These are phyloP conservation scores for Acrobasis repandana DNA, from an alignment of 2,888 invertebrate species.

Conservation along the genomic window DNA sequence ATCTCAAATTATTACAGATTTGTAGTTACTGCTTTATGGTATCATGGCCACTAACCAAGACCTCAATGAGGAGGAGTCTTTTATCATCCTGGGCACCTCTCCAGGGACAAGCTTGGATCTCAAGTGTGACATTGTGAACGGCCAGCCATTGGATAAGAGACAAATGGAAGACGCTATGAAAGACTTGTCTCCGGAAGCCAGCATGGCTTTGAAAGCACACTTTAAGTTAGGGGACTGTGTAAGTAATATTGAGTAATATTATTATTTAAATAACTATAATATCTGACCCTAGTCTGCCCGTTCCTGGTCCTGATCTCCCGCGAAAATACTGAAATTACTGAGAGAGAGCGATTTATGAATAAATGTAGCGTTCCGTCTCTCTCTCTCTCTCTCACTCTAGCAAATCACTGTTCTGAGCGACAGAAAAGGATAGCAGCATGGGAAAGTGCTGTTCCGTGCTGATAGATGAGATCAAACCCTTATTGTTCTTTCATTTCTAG, in stretches of 20 bases:
- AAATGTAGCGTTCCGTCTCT: too few relatives aligned
- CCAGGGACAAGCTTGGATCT: constrained; percentile 67
- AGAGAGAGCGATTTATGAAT: too few relatives aligned
- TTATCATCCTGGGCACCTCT: constrained; percentile 72
- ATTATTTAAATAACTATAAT: too few relatives aligned
- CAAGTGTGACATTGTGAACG: constrained; percentile 52
- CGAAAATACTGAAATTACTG: too few relatives aligned
- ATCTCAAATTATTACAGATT: neutral
- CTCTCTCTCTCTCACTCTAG: too few relatives aligned
- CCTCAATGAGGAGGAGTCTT: constrained; percentile 70
- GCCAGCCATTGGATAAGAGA: constrained; percentile 45
- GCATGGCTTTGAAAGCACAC: constrained; percentile 69
- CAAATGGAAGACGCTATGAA: constrained; percentile 71
- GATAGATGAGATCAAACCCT: too few relatives aligned
- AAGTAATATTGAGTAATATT: constrained; percentile 41
- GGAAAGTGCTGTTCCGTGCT: too few relatives aligned
- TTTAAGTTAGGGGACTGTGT: constrained; percentile 69
- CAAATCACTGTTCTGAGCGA: too few relatives aligned
- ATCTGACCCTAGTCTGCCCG: too few relatives aligned
- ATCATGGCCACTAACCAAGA: constrained; percentile 57
- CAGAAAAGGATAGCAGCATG: too few relatives aligned
- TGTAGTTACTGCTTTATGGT: constrained; percentile 25
- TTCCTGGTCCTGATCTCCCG: too few relatives aligned
- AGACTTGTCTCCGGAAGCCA: constrained; percentile 62
- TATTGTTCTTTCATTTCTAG: too few relatives aligned